A percentile compares a stretch with the other conserved stretches of the same genome.
Conservation (phyloP, 2,797 vertebrate genomes). For the Setipinna tenuifilis region DNA sequence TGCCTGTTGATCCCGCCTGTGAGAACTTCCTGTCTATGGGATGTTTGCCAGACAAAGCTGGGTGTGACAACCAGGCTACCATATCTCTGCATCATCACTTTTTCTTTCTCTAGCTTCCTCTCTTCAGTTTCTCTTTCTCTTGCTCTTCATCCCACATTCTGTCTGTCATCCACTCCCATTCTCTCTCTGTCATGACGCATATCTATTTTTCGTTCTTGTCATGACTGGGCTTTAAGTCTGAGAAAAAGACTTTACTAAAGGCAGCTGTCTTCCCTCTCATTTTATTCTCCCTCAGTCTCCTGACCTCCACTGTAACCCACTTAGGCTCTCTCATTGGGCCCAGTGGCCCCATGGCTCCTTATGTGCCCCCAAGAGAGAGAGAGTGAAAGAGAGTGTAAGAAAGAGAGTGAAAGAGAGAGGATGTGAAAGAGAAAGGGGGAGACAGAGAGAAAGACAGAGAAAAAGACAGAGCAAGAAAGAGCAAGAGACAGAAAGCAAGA, state of each 20-base stretch:
- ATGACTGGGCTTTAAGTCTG: conserved; percentile 69
- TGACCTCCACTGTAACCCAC: conserved; percentile 31
- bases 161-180: background rate
- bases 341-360: background rate
- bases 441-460: background rate
- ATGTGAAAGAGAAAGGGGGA: background rate
- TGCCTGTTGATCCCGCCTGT: too few relatives aligned
- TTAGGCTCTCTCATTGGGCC: background rate
- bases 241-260: conserved; percentile 60
- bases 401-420: background rate
- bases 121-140: conserved; percentile 24
- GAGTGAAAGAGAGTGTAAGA: background rate
- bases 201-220: conserved; percentile 57
- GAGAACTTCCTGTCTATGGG: too few relatives aligned
- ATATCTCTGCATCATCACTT: conserved; percentile 9
- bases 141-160: background rate
- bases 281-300: conserved; percentile 35
- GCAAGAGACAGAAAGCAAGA: background rate
- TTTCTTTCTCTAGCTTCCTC: too few relatives aligned
- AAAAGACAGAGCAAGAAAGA: too few relatives aligned
- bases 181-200: conserved; percentile 4
- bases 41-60: too few relatives aligned
- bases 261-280: conserved; percentile 43
- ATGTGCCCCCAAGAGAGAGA: background rate
- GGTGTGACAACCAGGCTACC: background rate